These are phyloP conservation scores for Mirza zaza DNA, from an alignment of 2,113 vertebrate genomes.

Conservation along the genomic window DNA sequence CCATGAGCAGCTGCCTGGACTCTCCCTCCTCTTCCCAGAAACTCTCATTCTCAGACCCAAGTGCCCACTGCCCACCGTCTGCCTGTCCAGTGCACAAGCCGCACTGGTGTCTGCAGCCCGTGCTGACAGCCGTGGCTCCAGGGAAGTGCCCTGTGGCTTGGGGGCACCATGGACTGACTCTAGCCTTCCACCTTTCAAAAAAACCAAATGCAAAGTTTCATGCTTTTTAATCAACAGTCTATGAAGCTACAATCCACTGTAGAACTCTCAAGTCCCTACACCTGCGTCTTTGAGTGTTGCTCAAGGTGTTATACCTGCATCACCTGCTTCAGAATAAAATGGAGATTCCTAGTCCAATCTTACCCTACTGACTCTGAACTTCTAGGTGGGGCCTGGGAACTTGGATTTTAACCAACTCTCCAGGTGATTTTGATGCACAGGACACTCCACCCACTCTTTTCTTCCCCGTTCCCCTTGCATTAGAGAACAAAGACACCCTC, in stretches of 20 bases:
- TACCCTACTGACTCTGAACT: background rate
- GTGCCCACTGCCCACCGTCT: background rate
- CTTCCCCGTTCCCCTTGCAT: background rate
- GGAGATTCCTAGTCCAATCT: background rate
- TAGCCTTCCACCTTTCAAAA: background rate
- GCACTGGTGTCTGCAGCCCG: background rate
- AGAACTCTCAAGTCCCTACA: background rate
- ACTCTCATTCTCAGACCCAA: slow-evolving; percentile 9
- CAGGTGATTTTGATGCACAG: background rate
- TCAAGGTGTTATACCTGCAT: background rate
- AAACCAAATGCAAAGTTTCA: background rate
- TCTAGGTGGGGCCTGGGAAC: background rate
- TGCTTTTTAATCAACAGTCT: background rate
- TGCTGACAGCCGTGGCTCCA: background rate
- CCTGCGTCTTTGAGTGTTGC: background rate
- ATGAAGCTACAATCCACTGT: background rate
- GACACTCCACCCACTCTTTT: background rate
- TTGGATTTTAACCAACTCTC: background rate
- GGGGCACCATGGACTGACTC: background rate
- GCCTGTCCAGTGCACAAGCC: background rate
- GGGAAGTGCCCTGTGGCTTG: background rate
- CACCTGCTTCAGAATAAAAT: background rate
- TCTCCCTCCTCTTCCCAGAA: background rate
- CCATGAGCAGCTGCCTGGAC: background rate
- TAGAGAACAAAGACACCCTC: background rate